Evolutionary conservation across 2,888 invertebrate genomes (phyloP), one percentile per base, ranked within the genome.

Genomic region (Sinohyriopsis cumingii): DNA sequence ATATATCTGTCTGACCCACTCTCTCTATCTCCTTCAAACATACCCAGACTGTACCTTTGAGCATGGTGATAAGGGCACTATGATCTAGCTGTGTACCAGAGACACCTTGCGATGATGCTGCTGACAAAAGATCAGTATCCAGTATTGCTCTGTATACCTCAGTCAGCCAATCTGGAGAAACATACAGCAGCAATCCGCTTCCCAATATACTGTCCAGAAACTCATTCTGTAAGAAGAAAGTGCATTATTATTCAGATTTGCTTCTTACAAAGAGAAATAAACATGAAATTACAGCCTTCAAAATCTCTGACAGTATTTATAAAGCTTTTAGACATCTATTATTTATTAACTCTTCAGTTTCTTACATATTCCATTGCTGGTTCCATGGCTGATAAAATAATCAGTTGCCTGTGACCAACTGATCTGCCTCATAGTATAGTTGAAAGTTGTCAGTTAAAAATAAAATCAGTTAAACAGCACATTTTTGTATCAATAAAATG

Each of bases 161-260:
- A 55, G 95, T 93, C 4, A 98, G 92, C 98, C 98, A 98, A 0
- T 95, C 95, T 0, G 96, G 95, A 0, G 97, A 97, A 18, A 98
- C 92, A 87, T 97, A 98, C 9, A 98, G 95, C 45, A 98, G 91
- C 24, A 98, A 95, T 0, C 97, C 98, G 71, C 96, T 95, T 55
- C 96, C 95, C 88, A 96, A 95, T 9, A 98, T 95, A 87, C 96
- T 95, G 84, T 96, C 96, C 3, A 97, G 95, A 88, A 98, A 98
- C 89, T 96, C 95, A 73, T 95, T 94, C 93, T 97, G 84, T 61
- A 86, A 84, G 65, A 54, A 55, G 45, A 66, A 66, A 69, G 60
- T 33, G 60, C 25, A 63, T 15, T 59, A 22, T 59, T 7, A 20
- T 59, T 25, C 19, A 45, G 15, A 45, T 45, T 3, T 45, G 45